Conservation (phyloP, 2,888 invertebrate species). For the Dynastes hyllus region DNA sequence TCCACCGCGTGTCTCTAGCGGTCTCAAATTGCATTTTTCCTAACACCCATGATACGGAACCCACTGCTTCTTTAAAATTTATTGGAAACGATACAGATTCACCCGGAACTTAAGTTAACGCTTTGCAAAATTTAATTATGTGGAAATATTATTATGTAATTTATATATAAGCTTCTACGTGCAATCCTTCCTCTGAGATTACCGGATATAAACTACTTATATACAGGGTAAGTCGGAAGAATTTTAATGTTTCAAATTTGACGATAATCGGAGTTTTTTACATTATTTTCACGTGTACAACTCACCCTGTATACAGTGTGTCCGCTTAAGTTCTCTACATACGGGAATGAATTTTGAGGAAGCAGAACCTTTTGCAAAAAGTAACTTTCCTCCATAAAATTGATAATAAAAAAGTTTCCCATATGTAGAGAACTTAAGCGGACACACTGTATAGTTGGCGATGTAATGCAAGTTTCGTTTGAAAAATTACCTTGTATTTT, state of each 20-base stretch:
- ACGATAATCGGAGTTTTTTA: no score
- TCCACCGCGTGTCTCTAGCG: conserved; percentile 53
- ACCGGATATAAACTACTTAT: neutral
- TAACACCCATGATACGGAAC: conserved; percentile 40
- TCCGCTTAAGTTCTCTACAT: no score
- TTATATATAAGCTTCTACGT: conserved; percentile 25
- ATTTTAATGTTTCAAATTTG: no score
- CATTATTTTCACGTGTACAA: no score
- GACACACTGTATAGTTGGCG: neutral
- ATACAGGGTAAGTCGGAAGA: no score
- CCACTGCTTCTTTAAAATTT: conserved; percentile 55
- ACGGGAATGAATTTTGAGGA: no score
- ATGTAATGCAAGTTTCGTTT: neutral
- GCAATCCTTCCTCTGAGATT: neutral
- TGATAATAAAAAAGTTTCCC: no score
- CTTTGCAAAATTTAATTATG: conserved; percentile 48
- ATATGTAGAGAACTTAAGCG: no score
- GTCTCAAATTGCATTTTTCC: conserved; percentile 56
- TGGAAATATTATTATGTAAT: conserved; percentile 51
- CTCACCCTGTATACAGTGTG: no score
- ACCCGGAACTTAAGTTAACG: conserved; percentile 40
- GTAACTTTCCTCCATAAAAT: no score
- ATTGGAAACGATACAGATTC: conserved; percentile 52
- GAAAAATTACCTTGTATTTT: no score
- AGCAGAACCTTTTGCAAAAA: no score